Base-by-base conservation (phyloP, 2,113 vertebrate genomes). In the Leuciscus idus region DNA sequence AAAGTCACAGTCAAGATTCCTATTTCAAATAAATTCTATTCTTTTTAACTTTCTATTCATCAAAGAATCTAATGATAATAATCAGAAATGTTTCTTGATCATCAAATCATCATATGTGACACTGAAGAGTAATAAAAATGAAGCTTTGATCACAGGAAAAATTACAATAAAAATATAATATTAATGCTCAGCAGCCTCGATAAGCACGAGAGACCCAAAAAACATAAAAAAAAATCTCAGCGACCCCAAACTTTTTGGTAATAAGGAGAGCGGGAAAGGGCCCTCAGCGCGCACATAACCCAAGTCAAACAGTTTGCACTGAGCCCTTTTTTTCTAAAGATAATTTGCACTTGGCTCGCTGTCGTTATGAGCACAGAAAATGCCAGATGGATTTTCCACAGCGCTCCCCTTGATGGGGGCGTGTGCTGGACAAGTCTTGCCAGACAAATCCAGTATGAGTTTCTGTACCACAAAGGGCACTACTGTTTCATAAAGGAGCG, bases 371-470 rank as follows among this genome's bases (percentile, higher is more conserved):
- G 72, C 85, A 62, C 81, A 84, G 88, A 87, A 89, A 89, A 89
- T 85, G 87, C 87, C 87, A 90, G 84, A 89, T 85, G 83, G 88
- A 87, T 88, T 91, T 92, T 90, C 91, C 88, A 90, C 85, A 86
- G 86, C 70, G 84, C 88, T 88, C 85, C 86, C 76, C 90, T 88
- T 78, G 86, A 90, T 86, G 87, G 87, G 87, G 86, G 84, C 85
- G 87, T 91, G 86, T 90, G 82, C 83, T 87, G 85, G 70, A 89
- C 74, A 77, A 28, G 62, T 77, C 77, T 83, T 88, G 89, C 86
- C 86, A 88, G 72, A 89, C 85, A 87, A 85, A 84, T 87, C 84
- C 86, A 88, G 61, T 78, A 90, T 87, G 84, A 84, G 87, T 85
- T 88, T 88, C 81, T 85, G 81, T 39, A 87, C 90, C 88, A 89